Percentiles rank a stretch among this genome's conserved stretches.
phyloP scores from a whole-genome alignment of 53 echinoderm and acorn worm genomes.

The Paelopatides confundens region DNA sequence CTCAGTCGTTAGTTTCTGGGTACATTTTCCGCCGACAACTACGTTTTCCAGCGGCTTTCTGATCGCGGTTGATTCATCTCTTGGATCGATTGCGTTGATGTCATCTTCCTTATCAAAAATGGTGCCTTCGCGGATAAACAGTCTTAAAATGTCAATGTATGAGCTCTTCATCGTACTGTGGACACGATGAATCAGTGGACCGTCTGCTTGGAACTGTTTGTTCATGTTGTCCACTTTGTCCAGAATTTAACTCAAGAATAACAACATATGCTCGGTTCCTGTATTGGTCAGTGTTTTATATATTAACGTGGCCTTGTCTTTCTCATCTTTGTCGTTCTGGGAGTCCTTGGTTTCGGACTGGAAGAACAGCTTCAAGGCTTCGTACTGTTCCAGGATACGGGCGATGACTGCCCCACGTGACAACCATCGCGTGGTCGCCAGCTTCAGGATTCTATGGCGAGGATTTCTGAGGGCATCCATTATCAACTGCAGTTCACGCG shows the following conservation, averaged over 20 bases:
- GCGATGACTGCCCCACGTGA: slow-evolving; percentile 17
- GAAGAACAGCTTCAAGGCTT: slow-evolving; percentile 4
- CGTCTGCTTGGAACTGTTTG: neutral
- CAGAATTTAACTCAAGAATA: slow-evolving; percentile 34
- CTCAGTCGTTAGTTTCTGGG: neutral
- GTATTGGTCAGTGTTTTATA: slow-evolving; percentile 1
- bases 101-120: neutral
- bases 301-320: neutral
- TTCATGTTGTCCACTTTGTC: slow-evolving; percentile 16
- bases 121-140: neutral
- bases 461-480: neutral
- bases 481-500: neutral
- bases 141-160: neutral
- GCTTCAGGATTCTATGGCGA: slow-evolving; percentile 17
- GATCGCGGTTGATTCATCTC: neutral
- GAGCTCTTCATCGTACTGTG: neutral
- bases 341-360: slow-evolving; percentile 16
- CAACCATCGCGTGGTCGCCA: slow-evolving; percentile 7
- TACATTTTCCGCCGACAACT: neutral
- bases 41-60: neutral
- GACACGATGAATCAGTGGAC: neutral
- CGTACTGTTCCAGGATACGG: slow-evolving; percentile 18
- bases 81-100: neutral
- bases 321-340: neutral
- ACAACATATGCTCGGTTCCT: slow-evolving; percentile 23